Evolutionary conservation across 1,140 invertebrate genomes (phyloP), one percentile per base, ranked within the genome.

Genomic region (Drosophila kurseongensis): DNA sequence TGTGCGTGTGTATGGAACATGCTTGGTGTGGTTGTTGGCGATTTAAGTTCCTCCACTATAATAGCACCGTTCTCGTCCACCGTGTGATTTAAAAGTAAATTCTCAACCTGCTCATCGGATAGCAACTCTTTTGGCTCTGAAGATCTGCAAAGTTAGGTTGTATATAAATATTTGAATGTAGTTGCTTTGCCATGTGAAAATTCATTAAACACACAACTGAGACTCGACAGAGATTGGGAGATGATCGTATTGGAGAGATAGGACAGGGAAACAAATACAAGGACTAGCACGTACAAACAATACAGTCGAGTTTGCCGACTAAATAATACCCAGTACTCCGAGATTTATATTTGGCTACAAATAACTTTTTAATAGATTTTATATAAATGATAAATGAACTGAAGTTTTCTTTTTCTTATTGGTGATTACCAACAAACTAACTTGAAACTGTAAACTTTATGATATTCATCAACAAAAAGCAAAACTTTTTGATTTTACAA

Each of bases 91-190:
- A 92, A 84, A 48, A 92, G 80, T 74, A 92, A 82, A 80, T 92
- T 92, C 78, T 92, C 91, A 52, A 92, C 91, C 76, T 92, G 91
- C 69, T 92, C 91, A 82, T 92, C 91, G 57, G 91, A 92, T 48
- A 92, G 82, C 63, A 89, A 56, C 62, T 92, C 91, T 88, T 92
- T 92, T 45, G 90, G 90, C 60, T 92, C 91, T 67, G 91, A 88
- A 50, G 86, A 91, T 69, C 91, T 91, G 81, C 50, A 91, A 91
- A 81, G 82, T 86, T 76, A 41, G 62, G 36, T 56, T 59, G 42
- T 52, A 32, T n/a, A n/a, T n/a, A 8, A 32, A 23, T 23, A 23
- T 65, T 75, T 13, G 27, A 61, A 71, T 23, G 23, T 75, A 63
- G 45, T 60, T 40, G 54, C 47, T 23, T 35, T 23, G 10, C 14